These are phyloP conservation scores for Caerostris darwini DNA, from an alignment of 1,140 invertebrate species.

Conservation along the genomic window DNA sequence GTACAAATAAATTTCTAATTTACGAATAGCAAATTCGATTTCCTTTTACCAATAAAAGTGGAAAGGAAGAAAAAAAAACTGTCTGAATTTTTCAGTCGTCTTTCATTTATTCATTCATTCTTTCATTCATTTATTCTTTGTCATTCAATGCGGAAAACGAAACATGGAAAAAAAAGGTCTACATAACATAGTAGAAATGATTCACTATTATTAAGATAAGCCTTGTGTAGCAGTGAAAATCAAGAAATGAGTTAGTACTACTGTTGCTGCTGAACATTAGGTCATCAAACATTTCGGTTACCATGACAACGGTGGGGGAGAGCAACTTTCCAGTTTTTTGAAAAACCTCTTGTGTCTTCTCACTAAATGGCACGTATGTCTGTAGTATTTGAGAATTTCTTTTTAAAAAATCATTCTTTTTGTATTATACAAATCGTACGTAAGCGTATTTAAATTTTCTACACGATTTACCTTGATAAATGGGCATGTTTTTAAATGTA, in stretches of 20 bases:
- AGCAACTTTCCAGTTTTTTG: background rate
- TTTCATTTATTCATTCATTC: too few species aligned
- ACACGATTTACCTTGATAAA: background rate
- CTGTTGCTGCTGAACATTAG: background rate
- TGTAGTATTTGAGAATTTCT: background rate
- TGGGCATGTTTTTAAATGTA: background rate
- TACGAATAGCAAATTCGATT: too few species aligned
- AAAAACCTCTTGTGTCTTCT: too few species aligned
- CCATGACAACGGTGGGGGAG: background rate
- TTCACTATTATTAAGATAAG: background rate
- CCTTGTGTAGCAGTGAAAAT: background rate
- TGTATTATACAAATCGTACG: background rate
- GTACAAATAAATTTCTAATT: too few species aligned
- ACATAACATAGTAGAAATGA: background rate
- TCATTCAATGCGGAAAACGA: too few species aligned
- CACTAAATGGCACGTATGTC: background rate
- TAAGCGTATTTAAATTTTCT: background rate
- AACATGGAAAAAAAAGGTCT: too few species aligned
- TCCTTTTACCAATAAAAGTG: too few species aligned
- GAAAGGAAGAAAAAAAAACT: too few species aligned
- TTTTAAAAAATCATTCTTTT: background rate
- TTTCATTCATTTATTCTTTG: too few species aligned
- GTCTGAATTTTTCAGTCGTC: too few species aligned
- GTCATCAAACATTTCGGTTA: slow-evolving; percentile 11
- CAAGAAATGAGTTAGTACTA: background rate